Evolutionary conservation across 2,888 invertebrate genomes (phyloP).

Genomic region (Terebella lapidaria): DNA sequence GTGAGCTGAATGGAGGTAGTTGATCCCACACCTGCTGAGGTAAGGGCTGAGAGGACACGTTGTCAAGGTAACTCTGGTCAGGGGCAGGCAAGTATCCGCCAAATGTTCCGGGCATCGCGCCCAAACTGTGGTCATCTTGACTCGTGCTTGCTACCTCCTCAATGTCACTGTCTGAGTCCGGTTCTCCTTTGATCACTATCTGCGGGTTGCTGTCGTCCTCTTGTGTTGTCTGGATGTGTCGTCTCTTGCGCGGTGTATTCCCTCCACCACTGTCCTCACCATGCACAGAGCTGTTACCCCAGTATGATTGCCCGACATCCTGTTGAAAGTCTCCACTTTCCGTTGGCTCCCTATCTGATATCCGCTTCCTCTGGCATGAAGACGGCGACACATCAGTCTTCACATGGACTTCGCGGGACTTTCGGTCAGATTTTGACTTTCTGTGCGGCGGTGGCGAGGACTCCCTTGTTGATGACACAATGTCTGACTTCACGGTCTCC

Average conservation of each 20-base stretch:
- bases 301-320: not conserved
- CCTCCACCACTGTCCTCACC: not conserved
- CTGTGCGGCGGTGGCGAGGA: not conserved
- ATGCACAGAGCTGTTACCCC: not conserved
- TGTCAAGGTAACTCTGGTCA: too few relatives aligned
- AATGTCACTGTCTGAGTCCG: not conserved
- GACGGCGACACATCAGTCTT: too few relatives aligned
- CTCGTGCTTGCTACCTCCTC: not conserved
- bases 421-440: not conserved
- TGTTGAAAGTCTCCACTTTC: not conserved
- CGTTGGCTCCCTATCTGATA: not conserved
- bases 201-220: not conserved
- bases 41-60: not conserved
- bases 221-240: not conserved
- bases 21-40: not conserved
- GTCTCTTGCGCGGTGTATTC: not conserved
- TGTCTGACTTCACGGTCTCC: constrained; percentile 2
- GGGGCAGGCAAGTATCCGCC: not conserved
- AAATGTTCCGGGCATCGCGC: not conserved
- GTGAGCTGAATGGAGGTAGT: not conserved
- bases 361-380: not conserved
- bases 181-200: not conserved
- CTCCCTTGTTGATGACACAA: not conserved
- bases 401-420: too few relatives aligned
- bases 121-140: not conserved